phyloP scores from a whole-genome alignment of 2,888 invertebrate genomes.

The Orthosia gracilis region DNA sequence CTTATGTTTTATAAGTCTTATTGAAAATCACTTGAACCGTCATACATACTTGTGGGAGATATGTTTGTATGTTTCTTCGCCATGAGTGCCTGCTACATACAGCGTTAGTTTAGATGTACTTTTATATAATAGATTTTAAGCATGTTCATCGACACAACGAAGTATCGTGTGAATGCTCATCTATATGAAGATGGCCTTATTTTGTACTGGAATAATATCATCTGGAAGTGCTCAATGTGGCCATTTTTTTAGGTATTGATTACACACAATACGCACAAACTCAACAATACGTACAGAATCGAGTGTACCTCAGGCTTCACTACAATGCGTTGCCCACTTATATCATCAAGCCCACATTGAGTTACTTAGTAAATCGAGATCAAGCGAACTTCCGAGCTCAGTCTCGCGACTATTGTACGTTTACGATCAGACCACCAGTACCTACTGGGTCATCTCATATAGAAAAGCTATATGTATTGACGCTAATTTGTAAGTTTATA shows the following conservation, averaged over 20 bases:
- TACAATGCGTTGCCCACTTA: constrained; percentile 42
- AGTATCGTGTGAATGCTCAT: constrained; percentile 62
- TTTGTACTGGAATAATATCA: constrained; percentile 8
- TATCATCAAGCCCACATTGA: constrained; percentile 53
- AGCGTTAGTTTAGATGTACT: constrained; percentile 69
- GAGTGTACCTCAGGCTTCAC: constrained; percentile 22
- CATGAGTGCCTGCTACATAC: constrained; percentile 81
- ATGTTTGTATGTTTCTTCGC: constrained; percentile 70
- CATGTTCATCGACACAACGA: constrained; percentile 68
- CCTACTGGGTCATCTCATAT: constrained; percentile 20
- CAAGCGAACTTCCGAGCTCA: constrained; percentile 26
- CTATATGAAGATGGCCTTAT: constrained; percentile 46
- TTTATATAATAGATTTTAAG: constrained; percentile 64
- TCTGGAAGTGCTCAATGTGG: constrained; percentile 14
- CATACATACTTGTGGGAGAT: constrained; percentile 55
- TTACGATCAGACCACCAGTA: constrained; percentile 2
- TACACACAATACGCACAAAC: constrained; percentile 28
- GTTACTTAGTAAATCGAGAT: constrained; percentile 48
- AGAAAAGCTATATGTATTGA: constrained; percentile 70
- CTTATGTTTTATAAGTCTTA: constrained; percentile 48
- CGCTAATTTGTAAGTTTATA: constrained; percentile 85
- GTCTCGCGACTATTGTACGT: constrained; percentile 21
- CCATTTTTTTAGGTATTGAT: constrained; percentile 10
- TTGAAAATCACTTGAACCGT: constrained; percentile 27
- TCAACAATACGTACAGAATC: constrained; percentile 2